phyloP scores from a whole-genome alignment of 1,140 invertebrate species.

The Meloidogyne exigua region DNA sequence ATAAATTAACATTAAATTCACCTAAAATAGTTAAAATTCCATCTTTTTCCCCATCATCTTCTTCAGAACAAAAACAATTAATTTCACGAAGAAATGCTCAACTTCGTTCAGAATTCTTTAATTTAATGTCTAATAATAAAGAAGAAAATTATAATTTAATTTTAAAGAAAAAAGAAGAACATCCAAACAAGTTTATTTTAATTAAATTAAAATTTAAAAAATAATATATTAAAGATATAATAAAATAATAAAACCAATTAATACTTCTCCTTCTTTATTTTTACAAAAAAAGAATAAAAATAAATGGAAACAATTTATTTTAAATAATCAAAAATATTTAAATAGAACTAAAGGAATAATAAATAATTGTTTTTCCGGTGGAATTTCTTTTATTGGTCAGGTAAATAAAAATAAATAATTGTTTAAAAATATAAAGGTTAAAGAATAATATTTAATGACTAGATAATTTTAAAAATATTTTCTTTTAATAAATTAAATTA shows the following conservation, averaged over 20 bases:
- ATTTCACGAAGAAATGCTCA: background rate
- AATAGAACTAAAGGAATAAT: background rate
- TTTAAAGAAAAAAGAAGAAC: background rate
- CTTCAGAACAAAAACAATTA: background rate
- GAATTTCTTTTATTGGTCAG: background rate
- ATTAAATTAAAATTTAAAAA: no score
- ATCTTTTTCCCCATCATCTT: slow-evolving; percentile 14
- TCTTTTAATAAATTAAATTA: no score
- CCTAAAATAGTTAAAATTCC: slow-evolving; percentile 17
- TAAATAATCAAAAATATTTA: background rate
- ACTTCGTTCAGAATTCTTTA: slow-evolving; percentile 13
- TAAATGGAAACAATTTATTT: background rate
- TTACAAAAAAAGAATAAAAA: background rate
- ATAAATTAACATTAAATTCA: background rate
- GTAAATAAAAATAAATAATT: background rate
- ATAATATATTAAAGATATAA: background rate
- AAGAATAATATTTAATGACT: no score
- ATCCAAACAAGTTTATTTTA: background rate
- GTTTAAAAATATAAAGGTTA: background rate
- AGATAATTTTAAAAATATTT: no score
- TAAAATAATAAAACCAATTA: background rate
- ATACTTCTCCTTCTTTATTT: background rate
- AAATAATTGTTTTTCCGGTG: background rate
- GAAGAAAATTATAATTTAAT: background rate
- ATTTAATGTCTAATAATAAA: background rate